phyloP scores from a whole-genome alignment of 2,797 vertebrate species.

The Melopsittacus undulatus region DNA sequence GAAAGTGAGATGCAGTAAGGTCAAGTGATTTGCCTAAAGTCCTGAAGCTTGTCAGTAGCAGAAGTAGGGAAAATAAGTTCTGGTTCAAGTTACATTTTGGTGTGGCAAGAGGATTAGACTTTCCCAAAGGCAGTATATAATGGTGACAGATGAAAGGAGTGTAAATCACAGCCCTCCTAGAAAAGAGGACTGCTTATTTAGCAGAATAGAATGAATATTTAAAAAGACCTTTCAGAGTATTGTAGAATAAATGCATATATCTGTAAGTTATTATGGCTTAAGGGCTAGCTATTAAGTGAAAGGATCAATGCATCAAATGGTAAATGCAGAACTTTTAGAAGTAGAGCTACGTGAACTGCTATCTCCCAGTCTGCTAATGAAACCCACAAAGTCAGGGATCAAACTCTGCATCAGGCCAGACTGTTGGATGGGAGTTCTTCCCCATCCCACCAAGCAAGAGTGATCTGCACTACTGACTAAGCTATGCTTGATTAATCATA shows the following conservation, averaged over 20 bases:
- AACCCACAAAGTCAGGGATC: background rate
- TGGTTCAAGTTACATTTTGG: conserved; percentile 24
- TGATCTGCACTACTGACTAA: background rate
- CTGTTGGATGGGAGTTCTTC: background rate
- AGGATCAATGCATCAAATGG: conserved; percentile 63
- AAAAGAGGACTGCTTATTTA: conserved; percentile 65
- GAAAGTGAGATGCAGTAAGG: conserved; percentile 14
- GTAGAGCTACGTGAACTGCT: background rate
- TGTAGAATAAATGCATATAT: conserved; percentile 69
- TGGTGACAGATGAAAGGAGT: conserved; percentile 38
- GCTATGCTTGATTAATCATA: background rate
- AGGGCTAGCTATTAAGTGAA: conserved; percentile 59
- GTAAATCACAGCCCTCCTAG: conserved; percentile 60
- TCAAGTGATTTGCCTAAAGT: conserved; percentile 29
- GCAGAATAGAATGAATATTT: conserved; percentile 69
- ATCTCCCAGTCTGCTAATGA: background rate
- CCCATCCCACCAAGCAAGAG: background rate
- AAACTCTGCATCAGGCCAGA: background rate
- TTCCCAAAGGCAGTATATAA: conserved; percentile 40
- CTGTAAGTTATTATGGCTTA: conserved; percentile 65
- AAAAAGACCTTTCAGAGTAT: conserved; percentile 60
- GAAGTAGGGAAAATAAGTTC: conserved; percentile 21
- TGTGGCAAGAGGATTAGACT: conserved; percentile 17
- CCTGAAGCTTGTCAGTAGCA: background rate
- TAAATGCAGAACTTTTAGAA: conserved; percentile 48